These are phyloP conservation scores for Patella depressa DNA, from an alignment of 2,888 invertebrate species.

Conservation along the genomic window DNA sequence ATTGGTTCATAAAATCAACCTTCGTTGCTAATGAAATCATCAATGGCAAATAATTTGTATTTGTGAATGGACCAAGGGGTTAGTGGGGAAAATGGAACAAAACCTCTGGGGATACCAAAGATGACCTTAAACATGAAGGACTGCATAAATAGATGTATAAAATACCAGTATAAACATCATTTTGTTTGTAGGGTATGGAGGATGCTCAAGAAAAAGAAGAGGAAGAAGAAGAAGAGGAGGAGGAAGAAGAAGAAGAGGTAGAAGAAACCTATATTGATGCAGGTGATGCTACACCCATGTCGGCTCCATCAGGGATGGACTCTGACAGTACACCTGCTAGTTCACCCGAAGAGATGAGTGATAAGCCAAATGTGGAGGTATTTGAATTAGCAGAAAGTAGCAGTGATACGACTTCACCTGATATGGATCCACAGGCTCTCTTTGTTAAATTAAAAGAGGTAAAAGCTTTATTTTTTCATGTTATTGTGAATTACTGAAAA, in stretches of 20 bases:
- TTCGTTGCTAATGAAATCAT: too few species aligned
- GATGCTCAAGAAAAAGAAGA: constrained; percentile 32
- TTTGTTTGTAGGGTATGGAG: constrained; percentile 27
- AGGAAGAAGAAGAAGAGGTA: constrained; percentile 29
- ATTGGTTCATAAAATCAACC: too few species aligned
- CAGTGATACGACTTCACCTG: constrained; percentile 69
- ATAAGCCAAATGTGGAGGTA: constrained; percentile 51
- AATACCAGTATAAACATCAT: background rate
- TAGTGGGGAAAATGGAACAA: too few species aligned
- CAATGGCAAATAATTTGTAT: too few species aligned
- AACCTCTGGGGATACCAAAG: too few species aligned
- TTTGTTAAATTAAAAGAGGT: constrained; percentile 72
- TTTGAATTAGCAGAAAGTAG: constrained; percentile 64
- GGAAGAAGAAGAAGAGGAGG: constrained; percentile 24
- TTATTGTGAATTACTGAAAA: too few species aligned
- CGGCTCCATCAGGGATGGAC: constrained; percentile 51
- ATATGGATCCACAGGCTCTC: constrained; percentile 69
- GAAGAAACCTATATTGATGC: constrained; percentile 46
- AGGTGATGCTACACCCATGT: constrained; percentile 64
- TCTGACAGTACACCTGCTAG: constrained; percentile 43
- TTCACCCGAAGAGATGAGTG: constrained; percentile 47
- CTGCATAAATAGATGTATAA: background rate
- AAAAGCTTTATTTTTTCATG: background rate
- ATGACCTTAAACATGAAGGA: constrained; percentile 21
- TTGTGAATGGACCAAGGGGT: too few species aligned